Conservation (phyloP, 2,797 vertebrate species). For the Phyllotis vaccarum region DNA sequence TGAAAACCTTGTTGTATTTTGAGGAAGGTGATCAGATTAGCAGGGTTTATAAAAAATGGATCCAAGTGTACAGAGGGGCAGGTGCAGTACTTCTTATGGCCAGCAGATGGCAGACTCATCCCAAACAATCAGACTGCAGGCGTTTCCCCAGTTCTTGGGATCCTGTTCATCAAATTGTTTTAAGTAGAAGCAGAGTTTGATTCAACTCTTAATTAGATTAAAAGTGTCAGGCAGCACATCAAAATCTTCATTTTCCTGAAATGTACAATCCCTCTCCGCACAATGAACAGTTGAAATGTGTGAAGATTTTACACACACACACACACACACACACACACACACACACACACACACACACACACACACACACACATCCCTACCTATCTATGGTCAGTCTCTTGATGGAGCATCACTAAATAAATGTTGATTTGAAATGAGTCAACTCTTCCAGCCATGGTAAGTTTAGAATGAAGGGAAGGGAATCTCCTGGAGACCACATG, state of each 20-base stretch:
- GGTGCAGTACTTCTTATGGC: background rate
- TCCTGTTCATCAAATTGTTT: background rate
- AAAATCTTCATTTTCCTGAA: background rate
- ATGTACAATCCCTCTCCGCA: background rate
- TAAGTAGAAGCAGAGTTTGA: background rate
- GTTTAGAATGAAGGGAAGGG: conserved; percentile 2
- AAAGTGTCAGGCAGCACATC: conserved; percentile 16
- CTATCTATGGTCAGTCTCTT: background rate
- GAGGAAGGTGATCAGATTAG: background rate
- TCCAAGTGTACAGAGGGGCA: background rate
- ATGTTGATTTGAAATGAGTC: conserved; percentile 49
- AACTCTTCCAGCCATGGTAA: background rate
- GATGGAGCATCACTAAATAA: conserved; percentile 4
- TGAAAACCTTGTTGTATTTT: background rate
- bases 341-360: background rate
- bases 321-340: background rate
- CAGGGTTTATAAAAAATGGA: background rate
- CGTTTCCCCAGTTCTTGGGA: background rate
- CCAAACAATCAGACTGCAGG: background rate
- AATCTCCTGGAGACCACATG: background rate
- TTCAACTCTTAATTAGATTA: background rate
- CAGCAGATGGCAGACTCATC: conserved; percentile 69
- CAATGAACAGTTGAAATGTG: background rate
- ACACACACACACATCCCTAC: background rate
- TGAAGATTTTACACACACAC: background rate